Percentiles rank a stretch among this genome's conserved stretches.
These are phyloP conservation scores for Arrhamphus sclerolepis DNA, from an alignment of 2,797 vertebrate genomes.

Conservation along the genomic window DNA sequence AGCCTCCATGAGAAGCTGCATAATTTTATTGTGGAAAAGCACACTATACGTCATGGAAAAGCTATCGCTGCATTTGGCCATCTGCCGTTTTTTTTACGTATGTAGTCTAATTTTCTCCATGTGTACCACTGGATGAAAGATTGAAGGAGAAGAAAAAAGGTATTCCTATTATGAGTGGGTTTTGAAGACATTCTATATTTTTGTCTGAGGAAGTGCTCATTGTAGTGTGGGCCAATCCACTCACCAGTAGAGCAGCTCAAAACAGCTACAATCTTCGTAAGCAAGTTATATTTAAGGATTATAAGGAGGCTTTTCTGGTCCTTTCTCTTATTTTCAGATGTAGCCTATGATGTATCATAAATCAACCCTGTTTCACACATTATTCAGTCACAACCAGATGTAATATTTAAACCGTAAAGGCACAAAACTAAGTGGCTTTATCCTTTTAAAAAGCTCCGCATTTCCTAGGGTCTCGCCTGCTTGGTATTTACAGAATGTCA, in stretches of 20 bases:
- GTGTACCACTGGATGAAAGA: background rate
- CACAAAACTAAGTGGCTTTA: conserved; percentile 14
- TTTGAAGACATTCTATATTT: conserved; percentile 22
- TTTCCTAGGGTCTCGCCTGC: too few species aligned
- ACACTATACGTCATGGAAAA: conserved; percentile 61
- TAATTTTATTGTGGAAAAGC: conserved; percentile 77
- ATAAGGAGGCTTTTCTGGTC: conserved; percentile 51
- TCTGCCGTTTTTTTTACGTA: conserved; percentile 25
- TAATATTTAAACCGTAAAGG: conserved; percentile 41
- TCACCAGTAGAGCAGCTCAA: conserved; percentile 45
- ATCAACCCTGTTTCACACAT: conserved; percentile 67
- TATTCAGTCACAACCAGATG: conserved; percentile 49
- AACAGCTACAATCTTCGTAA: conserved; percentile 47
- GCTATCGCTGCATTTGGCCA: conserved; percentile 53
- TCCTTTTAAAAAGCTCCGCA: conserved; percentile 7
- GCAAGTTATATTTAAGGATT: conserved; percentile 50
- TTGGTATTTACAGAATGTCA: background rate
- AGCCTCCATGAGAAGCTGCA: conserved; percentile 76
- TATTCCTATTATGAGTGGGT: background rate
- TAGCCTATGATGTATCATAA: conserved; percentile 61
- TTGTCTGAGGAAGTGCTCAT: conserved; percentile 29
- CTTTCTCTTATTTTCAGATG: conserved; percentile 62
- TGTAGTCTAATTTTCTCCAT: conserved; percentile 12
- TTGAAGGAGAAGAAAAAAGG: conserved; percentile 8
- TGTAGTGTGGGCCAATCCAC: conserved; percentile 33